phyloP scores from a whole-genome alignment of 2,888 invertebrate genomes.

The Atrina japonica region DNA sequence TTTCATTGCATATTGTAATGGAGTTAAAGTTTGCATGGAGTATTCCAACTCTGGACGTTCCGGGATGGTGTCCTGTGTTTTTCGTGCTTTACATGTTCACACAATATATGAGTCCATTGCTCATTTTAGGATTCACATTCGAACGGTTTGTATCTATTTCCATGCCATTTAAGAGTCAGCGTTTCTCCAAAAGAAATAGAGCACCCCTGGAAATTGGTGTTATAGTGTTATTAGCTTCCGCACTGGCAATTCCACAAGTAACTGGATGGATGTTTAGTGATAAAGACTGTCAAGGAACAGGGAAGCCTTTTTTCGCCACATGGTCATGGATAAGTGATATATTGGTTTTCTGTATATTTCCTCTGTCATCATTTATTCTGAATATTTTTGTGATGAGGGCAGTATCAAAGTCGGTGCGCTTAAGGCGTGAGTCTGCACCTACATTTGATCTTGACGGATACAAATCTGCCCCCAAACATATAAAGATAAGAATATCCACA shows the following conservation, averaged over 20 bases:
- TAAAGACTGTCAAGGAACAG: conserved; percentile 37
- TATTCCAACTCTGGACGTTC: conserved; percentile 57
- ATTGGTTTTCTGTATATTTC: conserved; percentile 65
- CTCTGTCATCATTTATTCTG: conserved; percentile 61
- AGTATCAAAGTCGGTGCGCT: conserved; percentile 18
- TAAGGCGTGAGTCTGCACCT: conserved; percentile 37
- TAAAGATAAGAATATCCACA: conserved; percentile 51
- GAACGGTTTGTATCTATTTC: conserved; percentile 76
- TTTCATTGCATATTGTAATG: conserved; percentile 71
- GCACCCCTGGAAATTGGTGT: conserved; percentile 69
- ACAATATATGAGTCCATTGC: conserved; percentile 75
- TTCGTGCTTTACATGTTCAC: conserved; percentile 72
- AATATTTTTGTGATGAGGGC: conserved; percentile 65
- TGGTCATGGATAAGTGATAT: conserved; percentile 70
- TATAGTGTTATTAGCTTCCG: conserved; percentile 58
- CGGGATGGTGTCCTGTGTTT: conserved; percentile 73
- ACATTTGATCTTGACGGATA: background rate
- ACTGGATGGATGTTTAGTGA: conserved; percentile 72
- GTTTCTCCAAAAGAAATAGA: conserved; percentile 68
- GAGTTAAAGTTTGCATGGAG: conserved; percentile 77
- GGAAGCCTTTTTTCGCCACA: conserved; percentile 53
- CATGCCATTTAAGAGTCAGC: conserved; percentile 71
- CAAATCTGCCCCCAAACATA: background rate
- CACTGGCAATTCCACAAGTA: conserved; percentile 70
- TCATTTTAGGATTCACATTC: conserved; percentile 77